phyloP scores from a whole-genome alignment of 1,140 invertebrate species.

The Lepidotrigona ventralis region DNA sequence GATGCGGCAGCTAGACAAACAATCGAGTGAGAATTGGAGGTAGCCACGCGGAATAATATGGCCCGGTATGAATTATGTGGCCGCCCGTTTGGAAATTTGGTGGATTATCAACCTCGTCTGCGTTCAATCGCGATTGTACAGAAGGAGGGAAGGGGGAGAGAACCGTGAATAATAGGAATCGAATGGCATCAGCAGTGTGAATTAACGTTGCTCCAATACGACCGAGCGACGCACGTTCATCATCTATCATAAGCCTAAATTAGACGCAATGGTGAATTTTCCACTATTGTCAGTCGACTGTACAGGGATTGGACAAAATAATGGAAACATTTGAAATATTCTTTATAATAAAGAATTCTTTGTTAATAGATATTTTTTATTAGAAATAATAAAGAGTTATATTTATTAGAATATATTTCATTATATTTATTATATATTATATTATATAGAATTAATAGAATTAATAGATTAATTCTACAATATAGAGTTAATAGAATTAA shows the following conservation, averaged over 20 bases:
- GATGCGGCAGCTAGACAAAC: background rate
- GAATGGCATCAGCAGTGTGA: conserved; percentile 1
- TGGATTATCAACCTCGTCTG: conserved; percentile 43
- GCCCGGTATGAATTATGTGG: conserved; percentile 54
- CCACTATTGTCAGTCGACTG: background rate
- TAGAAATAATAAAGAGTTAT: too few species aligned
- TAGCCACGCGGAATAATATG: conserved; percentile 38
- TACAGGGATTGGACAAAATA: too few species aligned
- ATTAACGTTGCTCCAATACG: conserved; percentile 22
- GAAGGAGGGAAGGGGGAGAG: background rate
- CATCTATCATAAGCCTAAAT: background rate
- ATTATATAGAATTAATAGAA: too few species aligned
- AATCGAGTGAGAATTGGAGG: conserved; percentile 12
- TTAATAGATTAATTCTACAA: too few species aligned
- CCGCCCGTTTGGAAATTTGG: conserved; percentile 52
- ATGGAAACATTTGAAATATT: too few species aligned
- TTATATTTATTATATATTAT: too few species aligned
- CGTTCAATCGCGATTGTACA: conserved; percentile 1
- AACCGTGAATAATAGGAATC: conserved; percentile 22
- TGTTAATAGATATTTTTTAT: too few species aligned
- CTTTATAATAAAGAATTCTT: too few species aligned
- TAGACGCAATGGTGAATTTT: background rate
- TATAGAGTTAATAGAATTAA: too few species aligned
- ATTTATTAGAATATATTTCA: too few species aligned
- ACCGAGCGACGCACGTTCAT: background rate